Evolutionary conservation across 2,888 invertebrate species (phyloP).

Genomic region (Zaprionus obscuricornis): DNA sequence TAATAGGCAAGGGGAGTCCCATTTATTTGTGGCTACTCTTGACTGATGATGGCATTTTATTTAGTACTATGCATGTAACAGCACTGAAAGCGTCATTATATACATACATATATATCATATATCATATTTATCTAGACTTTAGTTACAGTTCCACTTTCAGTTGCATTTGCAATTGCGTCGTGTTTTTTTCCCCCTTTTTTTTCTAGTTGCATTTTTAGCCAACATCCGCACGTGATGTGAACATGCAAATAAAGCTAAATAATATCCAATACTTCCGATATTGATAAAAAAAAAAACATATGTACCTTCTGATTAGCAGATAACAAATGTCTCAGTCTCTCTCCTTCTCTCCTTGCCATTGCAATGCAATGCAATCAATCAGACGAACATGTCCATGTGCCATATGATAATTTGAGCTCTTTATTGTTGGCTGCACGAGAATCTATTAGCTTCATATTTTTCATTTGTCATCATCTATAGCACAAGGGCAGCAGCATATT

Average conservation of each 20-base stretch:
- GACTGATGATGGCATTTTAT: slow-evolving; percentile 27
- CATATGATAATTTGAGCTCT: slow-evolving; percentile 35
- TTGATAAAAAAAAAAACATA: slow-evolving; percentile 39
- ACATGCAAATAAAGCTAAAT: slow-evolving; percentile 33
- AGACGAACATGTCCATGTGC: neutral
- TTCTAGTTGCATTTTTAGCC: too few relatives aligned
- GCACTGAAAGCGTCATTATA: slow-evolving; percentile 22
- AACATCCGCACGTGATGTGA: slow-evolving; percentile 34
- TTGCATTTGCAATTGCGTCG: slow-evolving; percentile 12
- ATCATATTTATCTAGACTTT: neutral
- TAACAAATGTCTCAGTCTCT: too few relatives aligned
- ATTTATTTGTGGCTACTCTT: slow-evolving; percentile 14
- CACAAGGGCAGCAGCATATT: neutral
- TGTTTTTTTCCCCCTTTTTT: too few relatives aligned
- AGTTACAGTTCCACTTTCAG: neutral
- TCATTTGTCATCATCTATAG: slow-evolving; percentile 1
- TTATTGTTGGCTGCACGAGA: slow-evolving; percentile 22
- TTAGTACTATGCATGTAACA: too few relatives aligned
- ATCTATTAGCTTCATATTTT: slow-evolving; percentile 15
- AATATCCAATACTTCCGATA: slow-evolving; percentile 37
- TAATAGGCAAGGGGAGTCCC: neutral
- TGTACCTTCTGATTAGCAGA: slow-evolving; percentile 41
- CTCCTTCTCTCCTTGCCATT: too few relatives aligned
- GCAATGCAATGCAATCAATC: neutral
- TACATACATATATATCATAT: too few relatives aligned